Evolutionary conservation across 2,888 invertebrate species (phyloP).

Genomic region (Ecdyonurus torrentis): DNA sequence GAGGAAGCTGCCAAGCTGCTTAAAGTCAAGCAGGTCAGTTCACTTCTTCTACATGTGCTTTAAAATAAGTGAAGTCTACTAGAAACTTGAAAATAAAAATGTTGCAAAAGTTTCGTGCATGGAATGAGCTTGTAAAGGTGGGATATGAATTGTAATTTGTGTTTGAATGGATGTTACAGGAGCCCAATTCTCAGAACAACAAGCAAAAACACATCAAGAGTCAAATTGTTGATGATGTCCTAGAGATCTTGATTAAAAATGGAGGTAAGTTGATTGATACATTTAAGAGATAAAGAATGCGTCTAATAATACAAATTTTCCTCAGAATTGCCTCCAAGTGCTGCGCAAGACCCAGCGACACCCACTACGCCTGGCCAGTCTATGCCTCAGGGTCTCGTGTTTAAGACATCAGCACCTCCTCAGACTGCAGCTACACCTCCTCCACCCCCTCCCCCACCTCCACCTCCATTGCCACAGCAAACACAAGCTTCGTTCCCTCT

Average conservation of each 20-base stretch:
- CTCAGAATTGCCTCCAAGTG: slow-evolving; percentile 69
- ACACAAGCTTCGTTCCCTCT: neutral
- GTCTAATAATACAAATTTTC: slow-evolving; percentile 10
- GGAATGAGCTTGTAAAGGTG: too few relatives aligned
- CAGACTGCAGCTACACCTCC: slow-evolving; percentile 5
- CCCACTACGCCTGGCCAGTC: slow-evolving; percentile 33
- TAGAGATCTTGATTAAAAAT: slow-evolving; percentile 85
- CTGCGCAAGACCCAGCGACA: slow-evolving; percentile 52
- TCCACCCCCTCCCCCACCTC: slow-evolving; percentile 17
- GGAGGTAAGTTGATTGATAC: slow-evolving; percentile 32
- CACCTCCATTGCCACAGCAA: slow-evolving; percentile 3
- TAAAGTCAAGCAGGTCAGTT: slow-evolving; percentile 24
- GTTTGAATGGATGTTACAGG: neutral
- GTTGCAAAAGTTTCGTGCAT: too few relatives aligned
- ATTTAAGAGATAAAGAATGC: neutral
- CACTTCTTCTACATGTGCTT: too few relatives aligned
- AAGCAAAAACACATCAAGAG: slow-evolving; percentile 36
- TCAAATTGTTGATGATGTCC: slow-evolving; percentile 77
- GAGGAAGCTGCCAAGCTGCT: slow-evolving; percentile 49
- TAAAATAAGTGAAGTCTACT: too few relatives aligned
- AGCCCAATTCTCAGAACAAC: neutral
- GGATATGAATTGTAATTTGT: too few relatives aligned
- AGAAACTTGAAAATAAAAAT: too few relatives aligned
- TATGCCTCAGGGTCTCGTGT: slow-evolving; percentile 24
- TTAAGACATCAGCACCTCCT: slow-evolving; percentile 11